Conservation (phyloP, 2,888 invertebrate genomes). For the Psococerastis gibbosa region DNA sequence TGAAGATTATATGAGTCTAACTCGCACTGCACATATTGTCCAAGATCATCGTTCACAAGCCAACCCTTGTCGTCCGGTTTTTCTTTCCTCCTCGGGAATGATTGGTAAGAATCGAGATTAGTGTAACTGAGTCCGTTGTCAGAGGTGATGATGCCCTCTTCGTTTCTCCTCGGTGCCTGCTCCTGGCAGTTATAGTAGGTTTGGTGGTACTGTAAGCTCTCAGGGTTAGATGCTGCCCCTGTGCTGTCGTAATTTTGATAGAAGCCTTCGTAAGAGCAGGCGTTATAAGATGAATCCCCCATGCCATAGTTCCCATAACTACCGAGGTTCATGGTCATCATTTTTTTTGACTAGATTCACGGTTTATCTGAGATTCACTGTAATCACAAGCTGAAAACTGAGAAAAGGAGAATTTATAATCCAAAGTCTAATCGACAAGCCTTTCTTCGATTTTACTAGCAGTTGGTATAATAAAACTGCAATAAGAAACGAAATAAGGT, state of each 20-base stretch:
- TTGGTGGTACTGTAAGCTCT: too few relatives aligned
- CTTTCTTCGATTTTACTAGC: too few relatives aligned
- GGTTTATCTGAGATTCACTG: too few relatives aligned
- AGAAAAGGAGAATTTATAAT: too few relatives aligned
- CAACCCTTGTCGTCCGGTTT: constrained; percentile 2
- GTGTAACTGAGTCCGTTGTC: constrained; percentile 79
- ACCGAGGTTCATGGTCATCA: constrained; percentile 70
- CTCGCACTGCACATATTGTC: constrained; percentile 3
- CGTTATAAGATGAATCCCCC: constrained; percentile 15
- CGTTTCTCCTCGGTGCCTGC: constrained; percentile 28
- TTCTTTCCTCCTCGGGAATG: constrained; percentile 15
- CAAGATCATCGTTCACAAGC: neutral
- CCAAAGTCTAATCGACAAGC: too few relatives aligned
- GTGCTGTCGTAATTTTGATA: constrained; percentile 31
- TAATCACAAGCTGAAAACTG: too few relatives aligned
- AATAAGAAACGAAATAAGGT: too few relatives aligned
- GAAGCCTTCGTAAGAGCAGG: constrained; percentile 23
- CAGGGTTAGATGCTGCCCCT: constrained; percentile 23
- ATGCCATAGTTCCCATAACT: constrained; percentile 38
- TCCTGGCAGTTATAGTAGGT: constrained; percentile 25
- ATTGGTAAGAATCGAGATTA: constrained; percentile 54
- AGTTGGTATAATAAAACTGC: too few relatives aligned
- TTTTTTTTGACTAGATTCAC: constrained; percentile 21
- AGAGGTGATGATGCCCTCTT: constrained; percentile 48
- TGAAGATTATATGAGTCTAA: constrained; percentile 1